Evolutionary conservation across 2,888 invertebrate species (phyloP).

Genomic region (Alloscopus bannaensis): DNA sequence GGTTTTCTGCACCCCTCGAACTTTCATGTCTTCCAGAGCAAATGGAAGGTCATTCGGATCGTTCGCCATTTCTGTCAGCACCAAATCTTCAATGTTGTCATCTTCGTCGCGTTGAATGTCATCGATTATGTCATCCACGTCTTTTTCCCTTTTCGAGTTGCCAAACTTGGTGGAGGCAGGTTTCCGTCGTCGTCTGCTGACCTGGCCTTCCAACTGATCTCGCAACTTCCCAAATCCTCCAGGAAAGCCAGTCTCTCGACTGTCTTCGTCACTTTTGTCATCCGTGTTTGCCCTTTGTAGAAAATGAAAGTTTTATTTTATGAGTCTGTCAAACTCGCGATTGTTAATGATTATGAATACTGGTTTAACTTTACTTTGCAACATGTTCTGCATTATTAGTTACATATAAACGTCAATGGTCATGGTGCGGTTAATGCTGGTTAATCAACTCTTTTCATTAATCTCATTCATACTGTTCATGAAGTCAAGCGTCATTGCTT

Average conservation of each 20-base stretch:
- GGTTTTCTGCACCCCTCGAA: conserved; percentile 22
- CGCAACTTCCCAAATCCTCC: neutral
- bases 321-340: too few species aligned
- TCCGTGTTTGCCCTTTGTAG: neutral
- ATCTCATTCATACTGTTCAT: too few species aligned
- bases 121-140: conserved; percentile 45
- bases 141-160: conserved; percentile 4
- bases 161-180: neutral
- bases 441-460: too few species aligned
- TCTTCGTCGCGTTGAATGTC: conserved; percentile 55
- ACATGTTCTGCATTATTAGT: too few species aligned
- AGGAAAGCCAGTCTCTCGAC: neutral
- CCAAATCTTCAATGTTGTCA: conserved; percentile 47
- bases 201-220: neutral
- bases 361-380: too few species aligned
- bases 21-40: conserved; percentile 58
- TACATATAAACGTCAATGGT: too few species aligned
- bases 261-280: conserved; percentile 3
- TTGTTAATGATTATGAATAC: too few species aligned
- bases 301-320: too few species aligned
- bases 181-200: neutral
- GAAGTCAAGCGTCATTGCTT: too few species aligned
- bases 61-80: conserved; percentile 48
- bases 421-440: too few species aligned
- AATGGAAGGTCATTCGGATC: conserved; percentile 55